Percentiles rank a stretch among this genome's conserved stretches.
Evolutionary conservation across 2,113 vertebrate genomes (phyloP).

Genomic region (Ictalurus punctatus): DNA sequence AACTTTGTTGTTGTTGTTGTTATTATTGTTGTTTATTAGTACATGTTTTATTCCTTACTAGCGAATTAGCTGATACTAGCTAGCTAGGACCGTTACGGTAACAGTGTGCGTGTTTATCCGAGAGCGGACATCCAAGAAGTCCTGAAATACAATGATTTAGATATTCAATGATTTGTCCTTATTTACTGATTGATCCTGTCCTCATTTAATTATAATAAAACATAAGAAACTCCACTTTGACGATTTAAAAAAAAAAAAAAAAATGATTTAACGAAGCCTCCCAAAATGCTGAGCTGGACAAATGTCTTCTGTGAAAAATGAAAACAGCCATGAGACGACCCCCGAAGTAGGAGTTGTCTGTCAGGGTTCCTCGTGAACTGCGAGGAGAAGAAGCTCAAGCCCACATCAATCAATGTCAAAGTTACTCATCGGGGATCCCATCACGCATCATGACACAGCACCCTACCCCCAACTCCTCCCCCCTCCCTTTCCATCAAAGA

Average conservation of each 20-base stretch:
- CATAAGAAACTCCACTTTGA: neutral
- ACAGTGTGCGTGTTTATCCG: neutral
- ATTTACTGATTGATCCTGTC: neutral
- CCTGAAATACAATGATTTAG: neutral
- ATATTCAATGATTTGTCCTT: neutral
- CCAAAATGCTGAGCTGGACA: slow-evolving; percentile 62
- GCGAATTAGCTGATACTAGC: neutral
- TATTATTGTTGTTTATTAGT: no score
- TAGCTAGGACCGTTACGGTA: neutral
- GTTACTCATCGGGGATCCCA: slow-evolving; percentile 70
- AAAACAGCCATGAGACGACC: slow-evolving; percentile 54
- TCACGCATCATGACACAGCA: slow-evolving; percentile 63
- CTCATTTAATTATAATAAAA: neutral
- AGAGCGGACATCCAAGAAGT: neutral
- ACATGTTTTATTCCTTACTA: no score
- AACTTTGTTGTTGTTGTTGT: no score
- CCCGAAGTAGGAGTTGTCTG: slow-evolving; percentile 61
- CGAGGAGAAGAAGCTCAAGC: slow-evolving; percentile 31
- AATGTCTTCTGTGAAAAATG: slow-evolving; percentile 73
- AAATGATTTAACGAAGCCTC: neutral
- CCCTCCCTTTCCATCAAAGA: slow-evolving; percentile 35
- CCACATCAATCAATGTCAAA: slow-evolving; percentile 71
- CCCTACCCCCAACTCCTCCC: slow-evolving; percentile 66
- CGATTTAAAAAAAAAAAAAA: neutral
- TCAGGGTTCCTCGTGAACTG: slow-evolving; percentile 59